Evolutionary conservation across 2,797 vertebrate species (phyloP).

Genomic region (Pseudomugil tenellus): DNA sequence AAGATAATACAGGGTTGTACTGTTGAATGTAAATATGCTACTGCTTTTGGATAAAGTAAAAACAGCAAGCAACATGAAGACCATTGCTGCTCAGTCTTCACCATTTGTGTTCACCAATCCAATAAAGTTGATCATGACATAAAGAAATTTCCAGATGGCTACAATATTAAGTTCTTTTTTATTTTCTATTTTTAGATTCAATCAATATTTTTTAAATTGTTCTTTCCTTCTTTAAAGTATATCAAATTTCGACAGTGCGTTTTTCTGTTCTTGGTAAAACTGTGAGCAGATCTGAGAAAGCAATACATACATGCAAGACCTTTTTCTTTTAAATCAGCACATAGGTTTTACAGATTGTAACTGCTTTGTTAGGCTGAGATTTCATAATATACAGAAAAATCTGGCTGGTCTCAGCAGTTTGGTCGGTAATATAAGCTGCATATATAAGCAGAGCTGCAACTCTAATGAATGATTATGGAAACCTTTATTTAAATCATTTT

Average conservation of each 20-base stretch:
- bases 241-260: neutral
- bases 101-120: neutral
- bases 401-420: neutral
- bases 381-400: neutral
- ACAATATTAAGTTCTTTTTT: neutral
- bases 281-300: neutral
- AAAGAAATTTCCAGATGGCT: neutral
- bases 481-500: neutral
- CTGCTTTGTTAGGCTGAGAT: slow-evolving; percentile 6
- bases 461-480: slow-evolving; percentile 1
- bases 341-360: too few species aligned
- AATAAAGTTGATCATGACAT: neutral
- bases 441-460: neutral
- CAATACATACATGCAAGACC: neutral
- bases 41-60: neutral
- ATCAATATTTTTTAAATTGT: neutral
- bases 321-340: too few species aligned
- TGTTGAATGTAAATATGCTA: neutral
- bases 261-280: neutral
- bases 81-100: neutral
- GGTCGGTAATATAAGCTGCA: neutral
- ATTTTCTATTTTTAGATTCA: too few species aligned
- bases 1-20: neutral
- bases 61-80: neutral
- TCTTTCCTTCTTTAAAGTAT: neutral